These are phyloP conservation scores for Drosophila nasuta DNA, from an alignment of 1,140 invertebrate genomes.

Conservation along the genomic window DNA sequence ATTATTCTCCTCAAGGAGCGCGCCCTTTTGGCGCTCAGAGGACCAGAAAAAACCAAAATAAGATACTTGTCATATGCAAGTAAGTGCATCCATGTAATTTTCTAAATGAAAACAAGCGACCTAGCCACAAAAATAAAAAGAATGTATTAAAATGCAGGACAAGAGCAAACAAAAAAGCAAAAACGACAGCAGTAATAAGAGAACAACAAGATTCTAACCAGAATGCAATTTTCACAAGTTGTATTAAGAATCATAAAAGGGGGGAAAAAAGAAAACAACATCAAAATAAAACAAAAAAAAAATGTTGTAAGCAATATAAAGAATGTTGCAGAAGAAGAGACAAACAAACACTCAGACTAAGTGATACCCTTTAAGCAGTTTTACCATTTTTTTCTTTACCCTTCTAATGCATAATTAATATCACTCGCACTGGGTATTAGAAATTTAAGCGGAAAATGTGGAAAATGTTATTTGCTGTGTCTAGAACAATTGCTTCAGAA, in stretches of 20 bases:
- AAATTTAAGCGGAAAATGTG: background rate
- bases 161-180: conserved; percentile 15
- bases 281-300: conserved; percentile 15
- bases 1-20: conserved; percentile 17
- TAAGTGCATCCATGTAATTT: conserved; percentile 62
- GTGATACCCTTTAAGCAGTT: background rate
- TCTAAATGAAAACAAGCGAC: conserved; percentile 62
- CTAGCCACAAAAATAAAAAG: conserved; percentile 34
- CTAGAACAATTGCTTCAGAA: background rate
- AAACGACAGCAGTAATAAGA: conserved; percentile 19
- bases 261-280: too few species aligned
- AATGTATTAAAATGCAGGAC: conserved; percentile 52
- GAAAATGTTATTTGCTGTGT: background rate
- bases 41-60: conserved; percentile 9
- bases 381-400: background rate
- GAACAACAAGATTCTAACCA: conserved; percentile 41
- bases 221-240: conserved; percentile 62
- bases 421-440: background rate
- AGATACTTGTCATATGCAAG: conserved; percentile 38
- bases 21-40: conserved; percentile 28
- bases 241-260: conserved; percentile 58
- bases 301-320: conserved; percentile 3
- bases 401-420: background rate
- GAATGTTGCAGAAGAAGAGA: background rate
- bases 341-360: background rate